A percentile compares a stretch with the other conserved stretches of the same genome.
Evolutionary conservation across 2,888 invertebrate genomes (phyloP).

Genomic region (Blastobasis adustella): DNA sequence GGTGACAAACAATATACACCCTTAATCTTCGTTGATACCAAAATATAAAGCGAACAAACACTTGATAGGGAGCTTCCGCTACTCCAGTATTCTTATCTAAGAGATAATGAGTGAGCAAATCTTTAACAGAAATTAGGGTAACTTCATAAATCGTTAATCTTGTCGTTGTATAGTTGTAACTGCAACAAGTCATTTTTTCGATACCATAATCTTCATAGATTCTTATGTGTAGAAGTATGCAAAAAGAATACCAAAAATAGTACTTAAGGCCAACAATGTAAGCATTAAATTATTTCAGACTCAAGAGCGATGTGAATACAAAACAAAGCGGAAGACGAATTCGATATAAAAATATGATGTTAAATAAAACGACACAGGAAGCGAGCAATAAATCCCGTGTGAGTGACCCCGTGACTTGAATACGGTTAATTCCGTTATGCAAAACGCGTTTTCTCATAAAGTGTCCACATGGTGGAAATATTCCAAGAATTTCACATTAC

Average conservation of each 20-base stretch:
- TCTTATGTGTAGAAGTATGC: neutral
- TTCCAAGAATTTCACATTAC: neutral
- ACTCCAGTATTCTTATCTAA: slow-evolving; percentile 56
- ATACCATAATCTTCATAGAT: too few species aligned
- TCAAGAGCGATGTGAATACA: slow-evolving; percentile 2
- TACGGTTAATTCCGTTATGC: slow-evolving; percentile 48
- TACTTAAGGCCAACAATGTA: too few species aligned
- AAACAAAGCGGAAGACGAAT: slow-evolving; percentile 31
- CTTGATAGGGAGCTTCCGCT: slow-evolving; percentile 61
- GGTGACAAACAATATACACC: slow-evolving; percentile 59
- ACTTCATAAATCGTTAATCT: slow-evolving; percentile 32
- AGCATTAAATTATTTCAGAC: too few species aligned
- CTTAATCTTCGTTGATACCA: slow-evolving; percentile 60
- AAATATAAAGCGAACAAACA: slow-evolving; percentile 57
- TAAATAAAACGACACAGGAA: slow-evolving; percentile 59
- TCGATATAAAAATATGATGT: slow-evolving; percentile 42
- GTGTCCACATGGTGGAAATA: slow-evolving; percentile 14
- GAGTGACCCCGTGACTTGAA: slow-evolving; percentile 60
- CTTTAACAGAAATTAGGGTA: slow-evolving; percentile 31
- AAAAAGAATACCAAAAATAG: neutral
- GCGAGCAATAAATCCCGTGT: slow-evolving; percentile 58
- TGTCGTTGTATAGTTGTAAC: slow-evolving; percentile 9
- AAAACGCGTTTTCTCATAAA: slow-evolving; percentile 35
- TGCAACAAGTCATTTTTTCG: too few species aligned
- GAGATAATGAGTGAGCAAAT: slow-evolving; percentile 19